These are phyloP conservation scores for Agapornis canus DNA, from an alignment of 2,797 vertebrate species.

Conservation along the genomic window DNA sequence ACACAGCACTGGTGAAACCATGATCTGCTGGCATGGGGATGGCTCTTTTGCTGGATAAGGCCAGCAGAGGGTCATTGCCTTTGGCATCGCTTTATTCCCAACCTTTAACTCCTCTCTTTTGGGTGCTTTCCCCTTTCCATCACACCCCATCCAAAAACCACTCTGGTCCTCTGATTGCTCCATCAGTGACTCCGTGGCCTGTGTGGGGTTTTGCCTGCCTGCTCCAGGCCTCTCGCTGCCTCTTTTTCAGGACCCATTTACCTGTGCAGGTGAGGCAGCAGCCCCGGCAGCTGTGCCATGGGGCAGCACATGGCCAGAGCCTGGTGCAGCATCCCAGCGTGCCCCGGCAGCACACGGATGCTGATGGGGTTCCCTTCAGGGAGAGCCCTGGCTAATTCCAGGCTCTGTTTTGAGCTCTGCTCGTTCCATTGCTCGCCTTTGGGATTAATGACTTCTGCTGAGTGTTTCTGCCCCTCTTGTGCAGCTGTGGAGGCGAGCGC, in stretches of 20 bases:
- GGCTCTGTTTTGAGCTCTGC: background rate
- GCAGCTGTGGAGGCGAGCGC: background rate
- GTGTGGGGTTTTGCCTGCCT: background rate
- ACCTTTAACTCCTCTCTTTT: background rate
- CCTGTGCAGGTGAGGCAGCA: background rate
- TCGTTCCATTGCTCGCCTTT: background rate
- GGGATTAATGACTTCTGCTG: slow-evolving; percentile 12
- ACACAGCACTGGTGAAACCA: rapidly evolving
- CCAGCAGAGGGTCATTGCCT: background rate
- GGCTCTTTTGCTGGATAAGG: background rate
- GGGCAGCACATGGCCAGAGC: background rate
- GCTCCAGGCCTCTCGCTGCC: rapidly evolving
- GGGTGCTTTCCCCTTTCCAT: background rate
- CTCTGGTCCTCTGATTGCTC: rapidly evolving
- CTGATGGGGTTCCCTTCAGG: background rate
- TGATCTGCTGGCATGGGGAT: rapidly evolving
- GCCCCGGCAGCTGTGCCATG: rapidly evolving
- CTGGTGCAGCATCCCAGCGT: background rate
- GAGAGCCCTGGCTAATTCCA: background rate
- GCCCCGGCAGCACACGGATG: background rate
- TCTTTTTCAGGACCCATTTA: background rate
- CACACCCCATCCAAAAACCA: background rate
- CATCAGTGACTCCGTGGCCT: rapidly evolving
- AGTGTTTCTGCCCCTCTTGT: slow-evolving; percentile 16
- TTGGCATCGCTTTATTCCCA: background rate